A percentile compares a stretch with the other conserved stretches of the same genome.
Conservation (phyloP, 1,140 invertebrate species). For the Drosophila lowei region DNA sequence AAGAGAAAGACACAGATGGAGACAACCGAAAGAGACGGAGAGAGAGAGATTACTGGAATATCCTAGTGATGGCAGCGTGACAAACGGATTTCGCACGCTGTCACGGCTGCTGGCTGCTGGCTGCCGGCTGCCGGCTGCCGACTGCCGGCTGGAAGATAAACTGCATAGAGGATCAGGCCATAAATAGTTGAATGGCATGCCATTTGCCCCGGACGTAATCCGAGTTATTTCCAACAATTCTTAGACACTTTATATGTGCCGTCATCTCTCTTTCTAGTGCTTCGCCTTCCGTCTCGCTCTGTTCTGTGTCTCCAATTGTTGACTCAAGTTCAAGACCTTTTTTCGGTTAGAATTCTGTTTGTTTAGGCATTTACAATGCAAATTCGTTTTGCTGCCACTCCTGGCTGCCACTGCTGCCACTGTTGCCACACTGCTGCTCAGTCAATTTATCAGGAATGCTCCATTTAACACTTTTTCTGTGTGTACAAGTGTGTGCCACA, state of each 20-base stretch:
- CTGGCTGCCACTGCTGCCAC: constrained; percentile 3
- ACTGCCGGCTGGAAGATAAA: not conserved
- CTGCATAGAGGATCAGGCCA: not conserved
- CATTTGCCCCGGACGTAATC: too few species aligned
- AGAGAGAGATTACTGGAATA: constrained; percentile 9
- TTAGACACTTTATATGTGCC: too few species aligned
- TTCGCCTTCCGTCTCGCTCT: too few species aligned
- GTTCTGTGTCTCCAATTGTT: not conserved
- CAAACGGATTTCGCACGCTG: constrained; percentile 7
- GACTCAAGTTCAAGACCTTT: constrained; percentile 29
- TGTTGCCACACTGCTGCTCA: constrained; percentile 25
- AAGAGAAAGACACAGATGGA: not conserved
- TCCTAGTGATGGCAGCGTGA: constrained; percentile 35
- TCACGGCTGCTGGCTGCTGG: not conserved
- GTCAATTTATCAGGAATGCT: constrained; percentile 72
- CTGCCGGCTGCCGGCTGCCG: not conserved
- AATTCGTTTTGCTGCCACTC: constrained; percentile 55
- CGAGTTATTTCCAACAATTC: too few species aligned
- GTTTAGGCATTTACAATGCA: constrained; percentile 79
- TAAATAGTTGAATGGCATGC: too few species aligned
- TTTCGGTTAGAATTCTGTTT: constrained; percentile 49
- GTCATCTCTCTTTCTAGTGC: too few species aligned
- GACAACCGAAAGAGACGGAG: not conserved
- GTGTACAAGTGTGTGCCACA: constrained; percentile 1
- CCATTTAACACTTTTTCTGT: constrained; percentile 73